phyloP scores from a whole-genome alignment of 2,888 invertebrate genomes.

The Patella pellucida region DNA sequence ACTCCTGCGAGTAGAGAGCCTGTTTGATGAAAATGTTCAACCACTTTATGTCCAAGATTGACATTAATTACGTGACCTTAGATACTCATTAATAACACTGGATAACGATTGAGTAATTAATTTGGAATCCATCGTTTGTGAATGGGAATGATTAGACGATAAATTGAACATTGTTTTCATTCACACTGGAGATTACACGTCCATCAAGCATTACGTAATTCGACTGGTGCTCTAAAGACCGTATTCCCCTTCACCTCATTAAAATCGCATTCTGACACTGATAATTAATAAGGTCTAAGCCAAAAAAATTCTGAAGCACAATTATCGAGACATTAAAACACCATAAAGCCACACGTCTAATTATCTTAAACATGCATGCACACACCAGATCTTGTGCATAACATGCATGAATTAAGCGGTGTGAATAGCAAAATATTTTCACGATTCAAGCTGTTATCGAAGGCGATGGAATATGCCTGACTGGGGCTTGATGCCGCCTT shows the following conservation, averaged over 20 bases:
- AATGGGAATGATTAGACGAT: too few relatives aligned
- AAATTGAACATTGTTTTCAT: too few relatives aligned
- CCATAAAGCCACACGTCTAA: neutral
- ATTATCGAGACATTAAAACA: neutral
- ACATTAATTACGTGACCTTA: too few relatives aligned
- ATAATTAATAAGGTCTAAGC: slow-evolving; percentile 1
- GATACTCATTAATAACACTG: too few relatives aligned
- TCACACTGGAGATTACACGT: too few relatives aligned
- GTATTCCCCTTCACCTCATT: slow-evolving; percentile 1
- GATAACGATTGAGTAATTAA: too few relatives aligned
- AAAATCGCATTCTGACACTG: neutral
- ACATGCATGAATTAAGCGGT: neutral
- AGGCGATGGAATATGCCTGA: neutral
- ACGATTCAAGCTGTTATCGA: neutral
- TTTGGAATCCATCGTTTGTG: too few relatives aligned
- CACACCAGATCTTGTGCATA: neutral
- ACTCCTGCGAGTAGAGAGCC: too few relatives aligned
- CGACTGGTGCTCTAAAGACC: neutral
- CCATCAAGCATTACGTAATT: neutral
- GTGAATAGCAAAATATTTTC: neutral
- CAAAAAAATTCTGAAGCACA: neutral
- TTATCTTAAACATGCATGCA: slow-evolving; percentile 7
- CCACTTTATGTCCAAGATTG: too few relatives aligned
- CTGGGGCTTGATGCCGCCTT: neutral
- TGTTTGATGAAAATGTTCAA: too few relatives aligned